These are phyloP conservation scores for Drosophila macrospina DNA, from an alignment of 2,888 invertebrate genomes.

Conservation along the genomic window DNA sequence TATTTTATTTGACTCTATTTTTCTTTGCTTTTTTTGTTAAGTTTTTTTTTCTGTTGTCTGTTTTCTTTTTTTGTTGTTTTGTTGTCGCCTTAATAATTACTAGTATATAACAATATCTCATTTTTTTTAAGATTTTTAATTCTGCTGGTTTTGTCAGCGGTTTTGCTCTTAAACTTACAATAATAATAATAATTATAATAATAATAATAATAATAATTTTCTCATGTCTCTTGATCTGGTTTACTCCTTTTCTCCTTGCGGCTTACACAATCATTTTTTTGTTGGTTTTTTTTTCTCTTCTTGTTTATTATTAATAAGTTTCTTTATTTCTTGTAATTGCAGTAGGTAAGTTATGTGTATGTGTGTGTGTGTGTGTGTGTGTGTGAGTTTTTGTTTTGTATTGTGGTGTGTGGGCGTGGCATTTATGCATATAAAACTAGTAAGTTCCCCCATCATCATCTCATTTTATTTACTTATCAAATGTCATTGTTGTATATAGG, in stretches of 20 bases:
- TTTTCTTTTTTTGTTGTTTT: constrained; percentile 70
- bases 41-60: constrained; percentile 64
- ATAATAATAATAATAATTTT: constrained; percentile 76
- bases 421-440: constrained; percentile 75
- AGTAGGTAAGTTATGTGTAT: constrained; percentile 54
- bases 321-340: constrained; percentile 52
- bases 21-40: constrained; percentile 74
- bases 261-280: constrained; percentile 58
- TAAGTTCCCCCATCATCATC: constrained; percentile 53
- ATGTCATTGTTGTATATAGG: constrained; percentile 73
- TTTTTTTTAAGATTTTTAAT: constrained; percentile 81
- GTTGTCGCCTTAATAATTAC: constrained; percentile 82
- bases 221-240: constrained; percentile 77
- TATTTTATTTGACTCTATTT: constrained; percentile 81
- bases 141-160: constrained; percentile 83
- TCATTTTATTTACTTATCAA: constrained; percentile 60
- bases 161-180: constrained; percentile 81
- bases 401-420: constrained; percentile 68
- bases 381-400: constrained; percentile 26
- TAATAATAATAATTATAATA: constrained; percentile 69
- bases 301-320: constrained; percentile 62
- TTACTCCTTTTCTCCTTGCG: constrained; percentile 65
- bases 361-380: constrained; percentile 35
- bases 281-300: constrained; percentile 22
- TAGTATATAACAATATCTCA: constrained; percentile 84